Evolutionary conservation across 2,797 vertebrate genomes (phyloP), one percentile per base, ranked within the genome.

Genomic region (Cygnus olor): DNA sequence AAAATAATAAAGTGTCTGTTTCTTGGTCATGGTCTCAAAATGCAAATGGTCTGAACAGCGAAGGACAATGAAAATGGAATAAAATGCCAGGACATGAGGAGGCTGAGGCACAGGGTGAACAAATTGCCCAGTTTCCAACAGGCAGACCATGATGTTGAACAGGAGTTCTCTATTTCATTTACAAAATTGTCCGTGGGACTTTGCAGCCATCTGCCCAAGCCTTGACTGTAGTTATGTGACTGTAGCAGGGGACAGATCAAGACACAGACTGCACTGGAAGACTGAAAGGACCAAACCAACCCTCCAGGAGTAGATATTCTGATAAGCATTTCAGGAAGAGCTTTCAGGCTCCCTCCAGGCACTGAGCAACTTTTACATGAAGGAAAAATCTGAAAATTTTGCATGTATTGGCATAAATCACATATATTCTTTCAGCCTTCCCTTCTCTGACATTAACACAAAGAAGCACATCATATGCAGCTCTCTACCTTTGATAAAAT

Each of bases 71-170:
- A 44, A 72, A 72, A 54, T 16, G 0, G 1, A 5, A 20, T 61
- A 10, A 69, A 70, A 40, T 2, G 14, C 0, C 15, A 87, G 68
- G 14, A 7, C 1, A 5, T 3, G 25, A 79, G 11, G 4, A 57
- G 2, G 3, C 3, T 66, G 84, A 69, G 45, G 22, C 25, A 28
- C 1, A 84, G 58, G 12, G 4, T 38, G 22, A 53, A 19, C 63
- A 45, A 65, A 28, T 3, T 32, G 9, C 24, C 20, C 40, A 49
- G 6, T 27, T 85, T 61, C 49, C 27, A 38, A 1, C 42, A 89
- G 42, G 22, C 15, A 64, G n/a, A 32, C 10, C 15, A 2, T 0
- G 6, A 11, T 10, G 7, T 1, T 63, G 22, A 54, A 13, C 4
- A 49, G 22, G 27, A 68, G 19, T 1, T 84, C 36, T 38, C 45